Evolutionary conservation across 1,140 invertebrate species (phyloP), one percentile per base, ranked within the genome.

Genomic region (Bilobella aurantiaca): DNA sequence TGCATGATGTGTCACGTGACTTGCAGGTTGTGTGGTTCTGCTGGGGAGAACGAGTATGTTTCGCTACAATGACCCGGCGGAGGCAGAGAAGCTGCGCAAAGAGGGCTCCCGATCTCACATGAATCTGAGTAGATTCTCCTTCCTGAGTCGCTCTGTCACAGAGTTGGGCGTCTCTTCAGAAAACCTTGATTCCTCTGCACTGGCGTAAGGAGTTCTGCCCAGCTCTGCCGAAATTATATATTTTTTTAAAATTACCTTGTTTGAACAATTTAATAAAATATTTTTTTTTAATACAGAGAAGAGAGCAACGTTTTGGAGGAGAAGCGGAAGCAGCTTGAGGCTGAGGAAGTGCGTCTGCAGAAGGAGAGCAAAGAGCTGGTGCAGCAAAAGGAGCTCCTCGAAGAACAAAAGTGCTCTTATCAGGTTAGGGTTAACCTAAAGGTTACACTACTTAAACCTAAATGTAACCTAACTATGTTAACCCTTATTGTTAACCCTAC

Each of bases 31-130:
- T 75, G 88, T 92, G 30, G 87, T 96, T 31, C 78, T 93, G 29
- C 80, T 96, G 23, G 92, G 92, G 1, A 84, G 88, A 67, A 91
- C 89, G 46, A 93, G 92, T 76, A 92, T 94, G 83, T 95, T 95
- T 78, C 85, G 91, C 34, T 94, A 91, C 77, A 95, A 94, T 78
- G 90, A 95, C 81, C 92, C 92, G 28, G 87, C 83, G 0, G 91
- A 94, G 77, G 91, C 90, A 16, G 90, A 90, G 16, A 88, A 90
- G 76, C 78, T 94, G 53, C 82, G 90, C 37, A 86, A 86, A 78
- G 81, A 85, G 75, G 83, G 85, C 74, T 81, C 82, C 65, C 62
- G 65, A 32, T 74, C 84, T 27, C 82, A 83, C 70, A 81, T 85
- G 75, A 89, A 88, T 78, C 81, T 91, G 47, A 90, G 89, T 23